Evolutionary conservation across 2,888 invertebrate species (phyloP), one percentile per base, ranked within the genome.

Genomic region (Cryptocephalus moraei): DNA sequence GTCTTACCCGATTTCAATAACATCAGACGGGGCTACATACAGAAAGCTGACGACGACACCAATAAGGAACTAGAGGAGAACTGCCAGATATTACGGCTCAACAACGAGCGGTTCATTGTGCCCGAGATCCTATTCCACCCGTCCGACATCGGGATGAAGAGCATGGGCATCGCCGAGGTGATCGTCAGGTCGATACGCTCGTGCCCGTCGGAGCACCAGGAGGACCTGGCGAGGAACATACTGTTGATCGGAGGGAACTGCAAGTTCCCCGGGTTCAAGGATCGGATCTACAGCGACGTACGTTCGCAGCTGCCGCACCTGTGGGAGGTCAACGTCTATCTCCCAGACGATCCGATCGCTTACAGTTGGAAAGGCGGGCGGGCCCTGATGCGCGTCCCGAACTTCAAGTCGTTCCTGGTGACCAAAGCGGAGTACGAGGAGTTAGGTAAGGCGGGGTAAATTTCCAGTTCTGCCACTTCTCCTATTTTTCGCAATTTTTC

Each of bases 61-160:
- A 45, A 48, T 41, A 55, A 53, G 33, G 64, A 63, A 50, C 46
- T 61, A 10, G 63, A 65, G 22, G 70, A 70, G 49, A 65, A 62
- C 46, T 71, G 66, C 58, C 89, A 95, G 76, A 82, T 86, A 12
- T 75, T 99, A 36, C 73, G 87, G 38, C 73, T 99, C 59, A 92
- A 89, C 69, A 95, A 93, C 62, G 99, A 99, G 71, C 73, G 97
- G 42, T 96, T 99, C 67, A 79, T 89, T 0, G 86, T 97, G 41
- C 97, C 99, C 0, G 99, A 99, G 72, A 74, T 97, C 2, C 71
- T 99, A 3, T 96, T 99, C 65, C 81, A 87, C 64, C 99, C 99
- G 0, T 89, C 91, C 1, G 95, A 97, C 67, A 86, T 97, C 34
- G 95, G 93, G 0, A 87, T 99, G 51, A 80, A 82, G 45, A 83